Evolutionary conservation across 1,140 invertebrate genomes (phyloP).

Genomic region (Brachionus plicatilis): DNA sequence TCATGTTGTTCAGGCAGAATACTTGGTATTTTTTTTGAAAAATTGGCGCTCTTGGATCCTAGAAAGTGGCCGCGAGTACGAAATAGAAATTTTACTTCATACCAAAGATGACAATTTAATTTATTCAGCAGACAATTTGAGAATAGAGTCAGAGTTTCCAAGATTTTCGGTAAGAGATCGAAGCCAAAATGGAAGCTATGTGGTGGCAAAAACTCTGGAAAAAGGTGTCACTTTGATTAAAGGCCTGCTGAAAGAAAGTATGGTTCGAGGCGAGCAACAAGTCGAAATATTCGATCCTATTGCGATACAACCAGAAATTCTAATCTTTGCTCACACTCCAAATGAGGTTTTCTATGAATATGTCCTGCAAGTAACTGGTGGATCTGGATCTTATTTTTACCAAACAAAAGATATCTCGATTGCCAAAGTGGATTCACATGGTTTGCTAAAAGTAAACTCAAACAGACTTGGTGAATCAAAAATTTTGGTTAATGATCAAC

Average conservation of each 20-base stretch:
- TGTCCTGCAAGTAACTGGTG: background rate
- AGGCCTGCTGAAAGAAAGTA: background rate
- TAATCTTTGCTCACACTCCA: background rate
- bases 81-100: background rate
- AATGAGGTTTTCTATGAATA: background rate
- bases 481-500: background rate
- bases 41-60: background rate
- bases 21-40: background rate
- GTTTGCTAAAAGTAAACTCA: background rate
- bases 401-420: background rate
- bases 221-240: background rate
- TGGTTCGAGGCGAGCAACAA: background rate
- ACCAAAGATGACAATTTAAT: background rate
- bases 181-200: constrained; percentile 4
- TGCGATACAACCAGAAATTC: background rate
- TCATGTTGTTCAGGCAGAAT: background rate
- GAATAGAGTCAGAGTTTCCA: background rate
- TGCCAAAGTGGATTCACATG: background rate
- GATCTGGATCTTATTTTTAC: constrained; percentile 28
- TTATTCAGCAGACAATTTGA: constrained; percentile 1
- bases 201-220: background rate
- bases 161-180: background rate
- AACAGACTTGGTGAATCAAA: background rate
- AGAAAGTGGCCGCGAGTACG: background rate
- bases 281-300: constrained; percentile 21